phyloP scores from a whole-genome alignment of 2,113 vertebrate genomes.

The Hydrolagus affinis region DNA sequence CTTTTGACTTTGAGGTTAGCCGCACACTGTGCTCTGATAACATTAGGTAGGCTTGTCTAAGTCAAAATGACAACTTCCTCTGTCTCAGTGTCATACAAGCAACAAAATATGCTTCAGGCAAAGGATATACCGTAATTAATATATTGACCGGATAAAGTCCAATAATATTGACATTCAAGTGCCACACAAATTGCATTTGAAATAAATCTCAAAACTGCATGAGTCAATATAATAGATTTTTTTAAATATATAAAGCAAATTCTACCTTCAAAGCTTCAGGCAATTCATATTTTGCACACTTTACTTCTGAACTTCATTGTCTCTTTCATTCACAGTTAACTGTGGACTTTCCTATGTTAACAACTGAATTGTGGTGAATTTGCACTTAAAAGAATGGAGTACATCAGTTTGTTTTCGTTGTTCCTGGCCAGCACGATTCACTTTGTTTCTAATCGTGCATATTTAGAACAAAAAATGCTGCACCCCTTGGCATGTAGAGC shows the following conservation, averaged over 20 bases:
- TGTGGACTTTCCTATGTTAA: not conserved
- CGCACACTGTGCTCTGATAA: not conserved
- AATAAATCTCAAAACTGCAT: not conserved
- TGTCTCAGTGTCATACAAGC: not conserved
- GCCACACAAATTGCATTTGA: not conserved
- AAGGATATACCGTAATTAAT: conserved; percentile 7
- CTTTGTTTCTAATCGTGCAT: too few relatives aligned
- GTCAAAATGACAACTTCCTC: not conserved
- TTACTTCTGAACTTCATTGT: not conserved
- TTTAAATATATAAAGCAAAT: not conserved
- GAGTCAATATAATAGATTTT: not conserved
- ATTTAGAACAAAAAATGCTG: too few relatives aligned
- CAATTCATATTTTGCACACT: not conserved
- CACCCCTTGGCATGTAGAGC: too few relatives aligned
- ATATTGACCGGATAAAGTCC: conserved; percentile 10
- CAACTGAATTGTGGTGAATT: too few relatives aligned
- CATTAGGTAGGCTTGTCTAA: not conserved
- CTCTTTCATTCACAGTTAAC: not conserved
- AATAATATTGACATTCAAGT: conserved; percentile 1
- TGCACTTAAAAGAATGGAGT: too few relatives aligned
- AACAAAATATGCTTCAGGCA: not conserved
- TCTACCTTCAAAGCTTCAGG: not conserved
- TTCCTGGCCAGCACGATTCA: too few relatives aligned
- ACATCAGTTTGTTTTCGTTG: too few relatives aligned
- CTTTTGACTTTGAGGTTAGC: not conserved